phyloP scores from a whole-genome alignment of 2,888 invertebrate genomes.

The Torymus auratus region DNA sequence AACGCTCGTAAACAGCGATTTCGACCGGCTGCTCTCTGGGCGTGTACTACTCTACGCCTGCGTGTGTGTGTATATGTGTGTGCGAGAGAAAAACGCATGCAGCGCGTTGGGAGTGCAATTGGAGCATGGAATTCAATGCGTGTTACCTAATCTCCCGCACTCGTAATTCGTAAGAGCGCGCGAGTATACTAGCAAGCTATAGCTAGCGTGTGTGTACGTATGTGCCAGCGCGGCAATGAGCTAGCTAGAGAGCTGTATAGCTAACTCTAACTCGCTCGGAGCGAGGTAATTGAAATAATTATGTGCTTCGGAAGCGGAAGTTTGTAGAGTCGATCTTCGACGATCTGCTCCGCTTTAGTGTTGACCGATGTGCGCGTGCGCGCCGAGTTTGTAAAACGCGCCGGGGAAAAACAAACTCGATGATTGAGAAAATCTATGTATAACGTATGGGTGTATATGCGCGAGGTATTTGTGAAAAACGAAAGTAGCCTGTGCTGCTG shows the following conservation, averaged over 20 bases:
- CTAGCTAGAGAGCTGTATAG: no score
- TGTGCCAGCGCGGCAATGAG: neutral
- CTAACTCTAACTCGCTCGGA: no score
- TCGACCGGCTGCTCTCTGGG: neutral
- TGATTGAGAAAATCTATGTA: neutral
- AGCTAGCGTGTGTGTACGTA: no score
- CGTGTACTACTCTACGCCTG: no score
- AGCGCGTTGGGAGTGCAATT: constrained; percentile 20
- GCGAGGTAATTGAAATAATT: constrained; percentile 49
- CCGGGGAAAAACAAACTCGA: constrained; percentile 2
- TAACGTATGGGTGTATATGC: neutral
- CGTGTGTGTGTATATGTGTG: no score
- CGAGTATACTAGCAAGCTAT: no score
- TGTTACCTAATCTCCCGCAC: constrained; percentile 51
- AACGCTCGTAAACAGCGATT: neutral
- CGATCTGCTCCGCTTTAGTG: neutral
- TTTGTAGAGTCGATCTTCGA: constrained; percentile 34
- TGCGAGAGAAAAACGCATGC: neutral
- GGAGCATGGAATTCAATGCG: constrained; percentile 51
- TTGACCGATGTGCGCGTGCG: neutral
- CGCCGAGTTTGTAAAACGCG: neutral
- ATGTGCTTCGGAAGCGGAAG: constrained; percentile 54
- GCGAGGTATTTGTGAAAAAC: neutral
- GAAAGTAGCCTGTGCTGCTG: constrained; percentile 1
- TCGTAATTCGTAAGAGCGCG: constrained; percentile 25